Evolutionary conservation across 2,113 vertebrate genomes (phyloP).

Genomic region (Ginglymostoma cirratum): DNA sequence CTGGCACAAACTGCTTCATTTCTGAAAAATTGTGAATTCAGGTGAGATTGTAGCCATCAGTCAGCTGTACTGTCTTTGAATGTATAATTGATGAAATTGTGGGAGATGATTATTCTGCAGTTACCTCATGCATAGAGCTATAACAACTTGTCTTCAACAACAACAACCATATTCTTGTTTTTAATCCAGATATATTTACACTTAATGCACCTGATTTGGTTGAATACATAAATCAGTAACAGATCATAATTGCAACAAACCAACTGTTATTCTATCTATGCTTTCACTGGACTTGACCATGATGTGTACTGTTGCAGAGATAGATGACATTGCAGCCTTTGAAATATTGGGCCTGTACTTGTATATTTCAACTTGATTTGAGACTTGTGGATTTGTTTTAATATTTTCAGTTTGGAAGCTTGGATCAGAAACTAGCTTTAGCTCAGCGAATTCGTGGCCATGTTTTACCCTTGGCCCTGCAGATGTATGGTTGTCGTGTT

Average conservation of each 20-base stretch:
- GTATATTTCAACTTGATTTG: neutral
- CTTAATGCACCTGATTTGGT: neutral
- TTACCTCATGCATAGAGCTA: neutral
- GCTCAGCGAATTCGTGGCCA: slow-evolving; percentile 90
- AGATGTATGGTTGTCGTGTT: slow-evolving; percentile 94
- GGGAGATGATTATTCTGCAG: neutral
- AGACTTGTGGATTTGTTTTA: slow-evolving; percentile 36
- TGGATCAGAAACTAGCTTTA: slow-evolving; percentile 87
- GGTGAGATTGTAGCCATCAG: neutral
- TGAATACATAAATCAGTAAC: neutral
- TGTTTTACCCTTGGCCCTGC: slow-evolving; percentile 82
- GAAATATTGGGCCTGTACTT: neutral
- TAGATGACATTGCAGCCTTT: neutral
- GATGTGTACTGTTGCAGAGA: neutral
- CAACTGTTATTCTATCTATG: neutral
- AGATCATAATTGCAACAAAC: neutral
- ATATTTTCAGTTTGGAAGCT: slow-evolving; percentile 77
- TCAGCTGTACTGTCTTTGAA: neutral
- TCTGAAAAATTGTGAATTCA: neutral
- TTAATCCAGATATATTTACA: neutral
- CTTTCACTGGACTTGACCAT: neutral
- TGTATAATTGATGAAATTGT: neutral
- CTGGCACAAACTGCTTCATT: neutral
- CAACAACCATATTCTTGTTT: neutral
- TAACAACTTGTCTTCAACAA: neutral